Evolutionary conservation across 2,113 vertebrate species (phyloP).

Genomic region (Ceuthmochares aereus): DNA sequence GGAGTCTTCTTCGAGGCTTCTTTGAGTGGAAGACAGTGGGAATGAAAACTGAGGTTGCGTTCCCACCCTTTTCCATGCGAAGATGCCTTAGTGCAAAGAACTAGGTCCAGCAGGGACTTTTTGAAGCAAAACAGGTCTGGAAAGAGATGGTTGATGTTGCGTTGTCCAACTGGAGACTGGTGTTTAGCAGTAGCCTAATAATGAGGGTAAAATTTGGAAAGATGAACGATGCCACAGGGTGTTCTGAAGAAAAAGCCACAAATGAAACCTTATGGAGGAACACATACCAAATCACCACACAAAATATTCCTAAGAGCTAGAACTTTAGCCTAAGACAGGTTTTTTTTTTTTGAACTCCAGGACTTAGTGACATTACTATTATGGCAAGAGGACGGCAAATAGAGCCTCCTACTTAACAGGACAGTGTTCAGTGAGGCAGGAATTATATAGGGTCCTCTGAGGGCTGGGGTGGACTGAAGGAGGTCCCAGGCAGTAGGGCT

Average conservation of each 20-base stretch:
- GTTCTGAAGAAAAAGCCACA: background rate
- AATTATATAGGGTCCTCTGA: background rate
- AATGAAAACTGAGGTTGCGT: background rate
- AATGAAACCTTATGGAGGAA: background rate
- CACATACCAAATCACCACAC: background rate
- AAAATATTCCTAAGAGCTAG: background rate
- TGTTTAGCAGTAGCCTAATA: background rate
- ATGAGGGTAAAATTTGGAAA: background rate
- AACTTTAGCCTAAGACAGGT: background rate
- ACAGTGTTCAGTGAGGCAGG: background rate
- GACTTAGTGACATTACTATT: background rate
- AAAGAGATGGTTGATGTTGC: background rate
- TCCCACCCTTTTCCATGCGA: background rate
- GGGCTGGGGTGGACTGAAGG: background rate
- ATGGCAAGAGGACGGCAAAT: background rate
- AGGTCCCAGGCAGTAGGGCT: background rate
- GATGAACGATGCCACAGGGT: background rate
- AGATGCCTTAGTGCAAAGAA: background rate
- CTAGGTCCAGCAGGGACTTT: background rate
- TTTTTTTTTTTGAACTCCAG: background rate
- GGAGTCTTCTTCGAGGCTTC: background rate
- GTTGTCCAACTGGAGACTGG: background rate
- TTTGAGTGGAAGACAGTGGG: background rate
- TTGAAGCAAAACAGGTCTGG: background rate
- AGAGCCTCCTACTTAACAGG: background rate